Evolutionary conservation across 2,113 vertebrate genomes (phyloP).

Genomic region (Alosa alosa): DNA sequence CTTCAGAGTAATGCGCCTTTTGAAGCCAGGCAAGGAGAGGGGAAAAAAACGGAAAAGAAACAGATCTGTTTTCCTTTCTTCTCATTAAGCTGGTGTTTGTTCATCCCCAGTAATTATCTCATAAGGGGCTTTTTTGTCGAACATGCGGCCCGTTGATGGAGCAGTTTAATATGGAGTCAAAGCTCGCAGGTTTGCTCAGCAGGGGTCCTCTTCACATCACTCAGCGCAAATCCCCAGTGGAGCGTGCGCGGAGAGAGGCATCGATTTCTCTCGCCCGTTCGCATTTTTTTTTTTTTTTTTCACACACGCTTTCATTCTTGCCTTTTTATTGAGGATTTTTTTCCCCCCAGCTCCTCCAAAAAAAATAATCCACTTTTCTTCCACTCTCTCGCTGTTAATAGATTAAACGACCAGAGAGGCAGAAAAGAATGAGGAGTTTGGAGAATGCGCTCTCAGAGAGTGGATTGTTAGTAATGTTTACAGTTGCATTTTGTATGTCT

Average conservation of each 20-base stretch:
- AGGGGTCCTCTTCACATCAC: conserved; percentile 20
- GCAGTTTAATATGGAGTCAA: conserved; percentile 33
- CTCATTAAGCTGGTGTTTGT: conserved; percentile 31
- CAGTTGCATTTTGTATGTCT: background rate
- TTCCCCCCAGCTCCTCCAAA: background rate
- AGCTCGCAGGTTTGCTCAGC: conserved; percentile 26
- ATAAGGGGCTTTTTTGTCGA: conserved; percentile 32
- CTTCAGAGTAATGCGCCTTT: background rate
- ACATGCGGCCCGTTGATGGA: conserved; percentile 23
- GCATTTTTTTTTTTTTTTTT: background rate
- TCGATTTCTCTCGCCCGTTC: conserved; percentile 25
- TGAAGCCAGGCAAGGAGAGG: background rate
- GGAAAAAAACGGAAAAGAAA: background rate
- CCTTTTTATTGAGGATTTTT: background rate
- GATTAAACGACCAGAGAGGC: background rate
- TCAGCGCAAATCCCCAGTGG: conserved; percentile 17
- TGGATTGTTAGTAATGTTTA: background rate
- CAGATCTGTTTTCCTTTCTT: background rate
- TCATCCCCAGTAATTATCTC: conserved; percentile 34
- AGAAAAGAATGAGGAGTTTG: background rate
- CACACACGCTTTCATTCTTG: background rate
- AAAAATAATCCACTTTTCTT: background rate
- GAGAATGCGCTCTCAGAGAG: background rate
- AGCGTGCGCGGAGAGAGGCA: conserved; percentile 9
- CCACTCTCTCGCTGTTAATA: background rate